Evolutionary conservation across 2,113 vertebrate species (phyloP).

Genomic region (Hippocampus barbouri): DNA sequence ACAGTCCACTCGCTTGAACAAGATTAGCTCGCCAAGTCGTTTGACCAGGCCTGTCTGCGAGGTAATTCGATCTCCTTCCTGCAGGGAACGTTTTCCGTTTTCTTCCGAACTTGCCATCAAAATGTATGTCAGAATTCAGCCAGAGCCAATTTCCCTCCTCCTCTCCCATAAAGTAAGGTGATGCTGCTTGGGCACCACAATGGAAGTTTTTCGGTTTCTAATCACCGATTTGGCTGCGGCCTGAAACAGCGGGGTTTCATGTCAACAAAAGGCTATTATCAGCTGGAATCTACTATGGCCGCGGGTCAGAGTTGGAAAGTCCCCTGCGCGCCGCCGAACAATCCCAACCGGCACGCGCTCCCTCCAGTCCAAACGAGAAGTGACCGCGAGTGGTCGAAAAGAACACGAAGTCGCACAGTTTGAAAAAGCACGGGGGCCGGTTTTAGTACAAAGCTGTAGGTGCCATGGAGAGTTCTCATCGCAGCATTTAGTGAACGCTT

Average conservation of each 20-base stretch:
- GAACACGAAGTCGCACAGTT: slow-evolving; percentile 3
- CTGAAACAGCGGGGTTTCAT: slow-evolving; percentile 26
- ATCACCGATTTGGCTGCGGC: slow-evolving; percentile 6
- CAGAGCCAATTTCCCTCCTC: background rate
- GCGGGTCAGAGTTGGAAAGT: slow-evolving; percentile 83
- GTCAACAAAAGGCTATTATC: slow-evolving; percentile 70
- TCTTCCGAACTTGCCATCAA: slow-evolving; percentile 25
- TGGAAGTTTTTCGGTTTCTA: background rate
- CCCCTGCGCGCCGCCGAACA: slow-evolving; percentile 86
- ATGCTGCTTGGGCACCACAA: background rate
- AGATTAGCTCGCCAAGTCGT: background rate
- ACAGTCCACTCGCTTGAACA: background rate
- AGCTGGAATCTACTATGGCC: slow-evolving; percentile 64
- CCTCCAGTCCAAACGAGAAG: slow-evolving; percentile 31
- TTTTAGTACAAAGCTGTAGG: background rate
- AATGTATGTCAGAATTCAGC: background rate
- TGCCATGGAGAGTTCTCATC: no score
- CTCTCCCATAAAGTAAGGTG: background rate
- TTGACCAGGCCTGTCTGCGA: slow-evolving; percentile 25
- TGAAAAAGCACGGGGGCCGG: background rate
- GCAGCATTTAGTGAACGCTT: no score
- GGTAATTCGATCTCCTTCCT: slow-evolving; percentile 53
- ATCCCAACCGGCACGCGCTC: slow-evolving; percentile 61
- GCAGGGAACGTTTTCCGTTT: slow-evolving; percentile 40
- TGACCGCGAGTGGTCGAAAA: slow-evolving; percentile 10